phyloP scores from a whole-genome alignment of 2,888 invertebrate genomes.

The Scaptomyza parva region DNA sequence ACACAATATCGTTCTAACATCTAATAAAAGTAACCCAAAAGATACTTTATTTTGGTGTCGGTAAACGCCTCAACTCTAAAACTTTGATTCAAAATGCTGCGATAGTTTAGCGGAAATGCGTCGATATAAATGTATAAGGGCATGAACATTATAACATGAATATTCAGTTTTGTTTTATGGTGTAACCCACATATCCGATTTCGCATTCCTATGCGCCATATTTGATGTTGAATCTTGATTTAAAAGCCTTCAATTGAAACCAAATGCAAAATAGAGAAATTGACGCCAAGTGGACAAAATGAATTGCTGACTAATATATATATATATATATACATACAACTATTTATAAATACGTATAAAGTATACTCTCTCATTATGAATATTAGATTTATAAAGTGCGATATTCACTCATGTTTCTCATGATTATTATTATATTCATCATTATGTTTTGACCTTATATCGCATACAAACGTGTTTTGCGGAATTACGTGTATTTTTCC shows the following conservation, averaged over 20 bases:
- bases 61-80: too few species aligned
- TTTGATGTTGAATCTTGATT: slow-evolving; percentile 31
- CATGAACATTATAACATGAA: neutral
- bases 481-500: slow-evolving; percentile 14
- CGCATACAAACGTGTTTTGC: neutral
- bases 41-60: too few species aligned
- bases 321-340: slow-evolving; percentile 15
- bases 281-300: slow-evolving; percentile 17
- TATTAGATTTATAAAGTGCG: neutral
- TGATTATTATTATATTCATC: neutral
- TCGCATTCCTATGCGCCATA: slow-evolving; percentile 35
- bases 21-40: neutral
- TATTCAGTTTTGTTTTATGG: slow-evolving; percentile 26
- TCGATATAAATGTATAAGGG: neutral
- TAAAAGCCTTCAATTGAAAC: slow-evolving; percentile 9
- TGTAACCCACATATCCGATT: slow-evolving; percentile 59
- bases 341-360: slow-evolving; percentile 21
- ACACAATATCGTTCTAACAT: neutral
- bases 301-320: slow-evolving; percentile 50
- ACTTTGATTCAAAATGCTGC: too few species aligned
- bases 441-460: neutral
- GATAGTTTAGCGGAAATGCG: too few species aligned
- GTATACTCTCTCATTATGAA: slow-evolving; percentile 4
- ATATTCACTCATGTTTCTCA: neutral
- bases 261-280: slow-evolving; percentile 47